These are phyloP conservation scores for Escarpia spicata DNA, from an alignment of 2,888 invertebrate genomes.

Conservation along the genomic window DNA sequence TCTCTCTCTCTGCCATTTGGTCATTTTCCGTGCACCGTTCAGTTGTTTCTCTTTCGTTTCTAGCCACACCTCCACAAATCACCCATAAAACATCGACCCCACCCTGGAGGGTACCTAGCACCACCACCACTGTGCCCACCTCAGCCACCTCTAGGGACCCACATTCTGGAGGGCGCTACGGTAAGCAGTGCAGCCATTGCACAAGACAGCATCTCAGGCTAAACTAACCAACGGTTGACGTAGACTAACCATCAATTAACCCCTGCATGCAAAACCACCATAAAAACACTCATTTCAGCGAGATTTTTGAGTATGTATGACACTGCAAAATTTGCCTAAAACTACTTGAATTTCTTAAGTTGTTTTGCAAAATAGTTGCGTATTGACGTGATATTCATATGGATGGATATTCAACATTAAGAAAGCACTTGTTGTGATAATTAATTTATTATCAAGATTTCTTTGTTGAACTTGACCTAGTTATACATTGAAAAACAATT, in stretches of 20 bases:
- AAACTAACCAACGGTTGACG: neutral
- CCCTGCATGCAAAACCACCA: neutral
- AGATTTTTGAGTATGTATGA: neutral
- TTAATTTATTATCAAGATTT: neutral
- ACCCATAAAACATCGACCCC: slow-evolving; percentile 16
- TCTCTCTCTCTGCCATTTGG: neutral
- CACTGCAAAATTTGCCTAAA: neutral
- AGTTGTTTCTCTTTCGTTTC: slow-evolving; percentile 12
- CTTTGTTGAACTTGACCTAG: neutral
- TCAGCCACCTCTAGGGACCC: neutral
- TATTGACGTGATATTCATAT: neutral
- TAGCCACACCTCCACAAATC: slow-evolving; percentile 14
- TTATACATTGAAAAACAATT: neutral
- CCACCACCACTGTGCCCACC: neutral
- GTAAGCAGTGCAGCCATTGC: slow-evolving; percentile 4
- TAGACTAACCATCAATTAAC: neutral
- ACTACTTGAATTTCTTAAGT: neutral
- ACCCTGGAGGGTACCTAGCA: neutral
- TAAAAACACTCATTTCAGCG: neutral
- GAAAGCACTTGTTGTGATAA: neutral
- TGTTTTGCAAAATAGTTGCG: neutral
- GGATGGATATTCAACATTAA: neutral
- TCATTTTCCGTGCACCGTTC: neutral
- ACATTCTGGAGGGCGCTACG: neutral
- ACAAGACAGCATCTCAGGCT: neutral